A percentile compares a stretch with the other conserved stretches of the same genome.
These are phyloP conservation scores for Blastomussa wellsi DNA, from an alignment of 92 coral and sea anemone genomes.

Conservation along the genomic window DNA sequence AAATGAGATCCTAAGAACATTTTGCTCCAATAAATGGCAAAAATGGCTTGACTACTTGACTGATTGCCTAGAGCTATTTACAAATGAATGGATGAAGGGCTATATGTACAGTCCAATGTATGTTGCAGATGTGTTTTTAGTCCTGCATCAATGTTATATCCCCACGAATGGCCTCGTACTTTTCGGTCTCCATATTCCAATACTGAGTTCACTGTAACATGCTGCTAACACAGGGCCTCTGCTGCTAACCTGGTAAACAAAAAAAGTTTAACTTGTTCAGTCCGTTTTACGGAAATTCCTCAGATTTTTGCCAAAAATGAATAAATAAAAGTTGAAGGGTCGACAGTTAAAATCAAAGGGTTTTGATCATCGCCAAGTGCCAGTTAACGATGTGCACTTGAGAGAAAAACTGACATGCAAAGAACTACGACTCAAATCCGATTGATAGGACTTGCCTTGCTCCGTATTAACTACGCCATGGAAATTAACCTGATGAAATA, in stretches of 20 bases:
- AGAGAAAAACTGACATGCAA: too few species aligned
- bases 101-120: not conserved
- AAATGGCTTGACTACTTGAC: not conserved
- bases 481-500: too few species aligned
- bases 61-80: not conserved
- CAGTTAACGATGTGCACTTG: too few species aligned
- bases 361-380: too few species aligned
- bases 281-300: too few species aligned
- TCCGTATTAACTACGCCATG: too few species aligned
- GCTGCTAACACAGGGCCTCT: conserved; percentile 72
- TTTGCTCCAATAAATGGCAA: not conserved
- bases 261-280: not conserved
- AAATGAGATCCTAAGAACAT: not conserved
- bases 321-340: too few species aligned
- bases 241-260: conserved; percentile 69
- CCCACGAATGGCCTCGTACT: conserved; percentile 43
- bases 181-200: conserved; percentile 88
- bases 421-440: too few species aligned
- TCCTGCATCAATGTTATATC: not conserved
- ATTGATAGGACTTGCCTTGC: too few species aligned
- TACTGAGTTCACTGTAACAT: conserved; percentile 74
- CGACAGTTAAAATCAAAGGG: too few species aligned
- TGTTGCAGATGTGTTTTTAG: not conserved
- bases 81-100: not conserved
- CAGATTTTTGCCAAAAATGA: too few species aligned